Evolutionary conservation across 1,140 invertebrate genomes (phyloP), one percentile per base, ranked within the genome.

Genomic region (Lethrus apterus): DNA sequence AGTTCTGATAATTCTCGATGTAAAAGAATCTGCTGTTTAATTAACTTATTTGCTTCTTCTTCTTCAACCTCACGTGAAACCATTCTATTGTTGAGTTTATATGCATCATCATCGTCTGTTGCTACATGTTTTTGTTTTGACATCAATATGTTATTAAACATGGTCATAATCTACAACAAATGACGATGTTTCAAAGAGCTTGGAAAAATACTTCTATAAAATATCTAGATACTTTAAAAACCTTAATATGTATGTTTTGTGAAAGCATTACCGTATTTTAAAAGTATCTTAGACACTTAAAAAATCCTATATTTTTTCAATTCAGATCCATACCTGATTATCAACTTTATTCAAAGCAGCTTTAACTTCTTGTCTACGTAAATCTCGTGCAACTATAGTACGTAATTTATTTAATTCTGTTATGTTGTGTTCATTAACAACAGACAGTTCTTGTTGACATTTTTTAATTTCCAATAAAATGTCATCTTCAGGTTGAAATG

Each of bases 401-500:
- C 77, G 62, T 2, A 90, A 55, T 40, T 74, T 71, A 49, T 78
- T 79, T 1, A 86, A 64, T 51, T 84, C 78, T 10, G 68, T 66
- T 38, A 80, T 72, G 60, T 89, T 89, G 46, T 83, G 80, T 61
- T 77, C 74, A 32, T 82, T 77, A 4, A 89, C 67, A 0, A 73
- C 75, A 33, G 76, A 74, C 1, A 93, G 67, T 65, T 93, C 88
- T 42, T 84, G 76, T 55, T 91, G 86, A 57, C 89, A 89, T 53
- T 84, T 77, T 65, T 86, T 86, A 18, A 94, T 83, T 71, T 93
- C 90, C 5, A 74, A 64, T 43, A 91, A 64, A 57, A 94, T 87
- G 64, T 93, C 89, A 68, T 94, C 90, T 53, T 86, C 82, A 3
- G 83, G 79, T 31, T 78, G 76, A 57, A 78, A 33, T 38, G 8